Conservation (phyloP, 2,888 invertebrate species). For the Brachylomia viminalis region DNA sequence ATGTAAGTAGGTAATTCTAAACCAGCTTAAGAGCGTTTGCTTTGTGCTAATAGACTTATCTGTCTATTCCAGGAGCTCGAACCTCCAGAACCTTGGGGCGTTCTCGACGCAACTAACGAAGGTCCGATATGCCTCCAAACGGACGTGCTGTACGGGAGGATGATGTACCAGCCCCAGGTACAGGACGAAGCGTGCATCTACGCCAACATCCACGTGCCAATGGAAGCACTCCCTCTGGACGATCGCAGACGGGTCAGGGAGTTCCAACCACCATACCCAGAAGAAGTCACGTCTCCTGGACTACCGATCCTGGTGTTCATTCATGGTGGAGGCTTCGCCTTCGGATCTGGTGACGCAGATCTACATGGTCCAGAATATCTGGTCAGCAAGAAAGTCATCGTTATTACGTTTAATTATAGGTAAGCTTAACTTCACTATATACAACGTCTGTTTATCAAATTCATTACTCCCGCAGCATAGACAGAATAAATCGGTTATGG, state of each 20-base stretch:
- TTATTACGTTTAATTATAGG: conserved; percentile 88
- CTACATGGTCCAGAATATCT: conserved; percentile 84
- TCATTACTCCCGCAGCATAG: not conserved
- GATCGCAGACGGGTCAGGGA: conserved; percentile 50
- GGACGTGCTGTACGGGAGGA: conserved; percentile 81
- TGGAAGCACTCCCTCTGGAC: conserved; percentile 67
- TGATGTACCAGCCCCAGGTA: conserved; percentile 71
- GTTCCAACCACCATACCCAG: conserved; percentile 64
- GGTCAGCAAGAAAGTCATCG: conserved; percentile 80
- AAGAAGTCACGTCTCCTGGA: conserved; percentile 48
- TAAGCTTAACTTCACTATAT: conserved; percentile 56
- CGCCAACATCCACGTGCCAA: conserved; percentile 84
- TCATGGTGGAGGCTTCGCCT: conserved; percentile 86
- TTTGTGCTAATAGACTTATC: conserved; percentile 5
- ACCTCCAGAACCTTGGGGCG: conserved; percentile 87
- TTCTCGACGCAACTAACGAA: conserved; percentile 89
- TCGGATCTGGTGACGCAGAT: conserved; percentile 84
- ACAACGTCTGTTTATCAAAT: not conserved
- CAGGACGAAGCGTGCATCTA: conserved; percentile 83
- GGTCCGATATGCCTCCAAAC: conserved; percentile 91
- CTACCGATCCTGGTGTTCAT: conserved; percentile 85
- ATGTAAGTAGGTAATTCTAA: not conserved
- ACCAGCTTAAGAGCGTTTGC: not conserved
- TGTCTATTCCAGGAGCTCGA: conserved; percentile 87
- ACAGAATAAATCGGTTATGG: not conserved